phyloP scores from a whole-genome alignment of 2,113 vertebrate species.

The Solea senegalensis region DNA sequence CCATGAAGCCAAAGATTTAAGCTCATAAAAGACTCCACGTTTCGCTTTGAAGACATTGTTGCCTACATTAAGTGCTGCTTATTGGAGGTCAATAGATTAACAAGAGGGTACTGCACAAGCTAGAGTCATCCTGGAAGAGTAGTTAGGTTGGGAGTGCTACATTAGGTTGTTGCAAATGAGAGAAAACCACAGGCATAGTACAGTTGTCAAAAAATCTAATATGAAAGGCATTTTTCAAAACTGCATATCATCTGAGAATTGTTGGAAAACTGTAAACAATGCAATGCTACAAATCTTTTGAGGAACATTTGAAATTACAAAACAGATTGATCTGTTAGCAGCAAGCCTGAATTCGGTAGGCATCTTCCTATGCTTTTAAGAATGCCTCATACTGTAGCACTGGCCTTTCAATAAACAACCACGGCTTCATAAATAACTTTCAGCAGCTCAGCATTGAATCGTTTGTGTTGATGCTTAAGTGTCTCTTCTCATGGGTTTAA shows the following conservation, averaged over 20 bases:
- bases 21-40: constrained; percentile 36
- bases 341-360: constrained; percentile 26
- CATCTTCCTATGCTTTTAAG: constrained; percentile 17
- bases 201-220: constrained; percentile 50
- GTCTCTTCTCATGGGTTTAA: constrained; percentile 22
- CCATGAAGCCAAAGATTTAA: constrained; percentile 74
- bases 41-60: constrained; percentile 35
- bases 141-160: constrained; percentile 72
- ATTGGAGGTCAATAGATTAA: constrained; percentile 57
- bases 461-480: constrained; percentile 25
- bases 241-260: constrained; percentile 67
- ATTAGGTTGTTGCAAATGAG: constrained; percentile 64
- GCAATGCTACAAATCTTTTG: constrained; percentile 75
- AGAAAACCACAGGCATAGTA: constrained; percentile 68
- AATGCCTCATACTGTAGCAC: constrained; percentile 16
- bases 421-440: constrained; percentile 30
- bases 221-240: constrained; percentile 69
- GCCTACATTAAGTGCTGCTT: constrained; percentile 60
- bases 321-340: constrained; percentile 27
- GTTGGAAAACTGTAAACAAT: constrained; percentile 61
- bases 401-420: constrained; percentile 27
- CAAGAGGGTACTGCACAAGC: constrained; percentile 42
- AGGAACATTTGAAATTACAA: constrained; percentile 51
- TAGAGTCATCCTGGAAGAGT: constrained; percentile 57
- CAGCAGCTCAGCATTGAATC: constrained; percentile 13